phyloP scores from a whole-genome alignment of 2,888 invertebrate genomes.

The Caenorhabditis auriculariae region DNA sequence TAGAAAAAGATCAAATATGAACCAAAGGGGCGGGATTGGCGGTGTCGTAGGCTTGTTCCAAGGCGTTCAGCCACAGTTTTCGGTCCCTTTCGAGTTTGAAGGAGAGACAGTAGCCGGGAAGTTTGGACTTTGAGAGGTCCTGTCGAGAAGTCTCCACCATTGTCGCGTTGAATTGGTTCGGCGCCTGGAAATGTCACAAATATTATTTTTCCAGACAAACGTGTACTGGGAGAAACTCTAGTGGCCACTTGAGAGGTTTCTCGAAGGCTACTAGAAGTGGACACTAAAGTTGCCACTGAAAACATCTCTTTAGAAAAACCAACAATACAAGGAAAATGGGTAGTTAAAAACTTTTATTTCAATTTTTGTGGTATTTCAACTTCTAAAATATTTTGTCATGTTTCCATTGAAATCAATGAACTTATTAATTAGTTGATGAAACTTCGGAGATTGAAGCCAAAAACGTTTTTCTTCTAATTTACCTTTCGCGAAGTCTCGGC shows the following conservation, averaged over 20 bases:
- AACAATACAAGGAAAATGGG: no score
- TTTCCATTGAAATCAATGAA: conserved; percentile 7
- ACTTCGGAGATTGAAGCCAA: conserved; percentile 3
- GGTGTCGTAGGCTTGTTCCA: conserved; percentile 21
- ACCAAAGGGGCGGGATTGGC: conserved; percentile 33
- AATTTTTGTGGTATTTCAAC: no score
- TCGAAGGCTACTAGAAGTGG: no score
- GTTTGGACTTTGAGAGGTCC: neutral
- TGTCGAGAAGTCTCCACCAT: conserved; percentile 8
- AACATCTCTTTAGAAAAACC: no score
- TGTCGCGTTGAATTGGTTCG: conserved; percentile 17
- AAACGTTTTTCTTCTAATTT: neutral
- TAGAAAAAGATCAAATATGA: conserved; percentile 23
- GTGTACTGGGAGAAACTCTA: no score
- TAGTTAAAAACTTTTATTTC: no score
- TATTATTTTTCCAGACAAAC: no score
- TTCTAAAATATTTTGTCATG: no score
- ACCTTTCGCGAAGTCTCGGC: conserved; percentile 43
- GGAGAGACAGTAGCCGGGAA: conserved; percentile 32
- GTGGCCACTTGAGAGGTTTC: no score
- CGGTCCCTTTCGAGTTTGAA: conserved; percentile 28
- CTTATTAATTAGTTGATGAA: conserved; percentile 3
- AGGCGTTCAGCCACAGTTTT: conserved; percentile 29
- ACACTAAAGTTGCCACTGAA: no score
- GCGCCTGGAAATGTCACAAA: no score